phyloP scores from a whole-genome alignment of 2,797 vertebrate species.

The Sternotherus odoratus region DNA sequence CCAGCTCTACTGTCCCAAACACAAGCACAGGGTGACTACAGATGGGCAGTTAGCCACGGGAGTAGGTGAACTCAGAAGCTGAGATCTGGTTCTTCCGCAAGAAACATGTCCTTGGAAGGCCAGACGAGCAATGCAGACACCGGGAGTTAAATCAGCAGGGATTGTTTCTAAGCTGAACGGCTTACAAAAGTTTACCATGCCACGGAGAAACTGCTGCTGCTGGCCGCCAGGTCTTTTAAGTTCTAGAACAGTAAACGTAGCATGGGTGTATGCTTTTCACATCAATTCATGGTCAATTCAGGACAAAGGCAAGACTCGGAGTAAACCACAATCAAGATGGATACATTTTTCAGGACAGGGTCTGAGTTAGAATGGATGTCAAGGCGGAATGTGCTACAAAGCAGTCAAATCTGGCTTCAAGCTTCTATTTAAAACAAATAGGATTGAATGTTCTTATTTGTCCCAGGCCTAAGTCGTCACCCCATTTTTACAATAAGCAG shows the following conservation, averaged over 20 bases:
- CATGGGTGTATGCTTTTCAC: not conserved
- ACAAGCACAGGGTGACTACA: constrained; percentile 1
- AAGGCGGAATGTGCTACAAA: not conserved
- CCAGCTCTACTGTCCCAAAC: constrained; percentile 15
- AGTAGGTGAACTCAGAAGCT: constrained; percentile 1
- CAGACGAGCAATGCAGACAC: not conserved
- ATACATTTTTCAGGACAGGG: not conserved
- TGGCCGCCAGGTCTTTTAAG: rapidly evolving
- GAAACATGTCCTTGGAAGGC: not conserved
- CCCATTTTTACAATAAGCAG: not conserved
- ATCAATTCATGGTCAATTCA: not conserved
- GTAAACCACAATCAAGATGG: not conserved
- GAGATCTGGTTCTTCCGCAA: not conserved
- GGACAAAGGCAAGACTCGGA: not conserved
- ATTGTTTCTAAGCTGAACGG: not conserved
- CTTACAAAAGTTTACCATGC: not conserved
- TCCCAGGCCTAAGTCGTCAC: not conserved
- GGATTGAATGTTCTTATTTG: not conserved
- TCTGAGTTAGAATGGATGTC: not conserved
- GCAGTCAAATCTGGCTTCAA: not conserved
- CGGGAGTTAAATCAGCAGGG: not conserved
- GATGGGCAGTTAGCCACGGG: not conserved
- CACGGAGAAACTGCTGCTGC: not conserved
- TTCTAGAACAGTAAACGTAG: not conserved
- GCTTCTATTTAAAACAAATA: not conserved